A percentile compares a stretch with the other conserved stretches of the same genome.
phyloP scores from a whole-genome alignment of 23 tunicate genomes.

The Trididemnum clinides region DNA sequence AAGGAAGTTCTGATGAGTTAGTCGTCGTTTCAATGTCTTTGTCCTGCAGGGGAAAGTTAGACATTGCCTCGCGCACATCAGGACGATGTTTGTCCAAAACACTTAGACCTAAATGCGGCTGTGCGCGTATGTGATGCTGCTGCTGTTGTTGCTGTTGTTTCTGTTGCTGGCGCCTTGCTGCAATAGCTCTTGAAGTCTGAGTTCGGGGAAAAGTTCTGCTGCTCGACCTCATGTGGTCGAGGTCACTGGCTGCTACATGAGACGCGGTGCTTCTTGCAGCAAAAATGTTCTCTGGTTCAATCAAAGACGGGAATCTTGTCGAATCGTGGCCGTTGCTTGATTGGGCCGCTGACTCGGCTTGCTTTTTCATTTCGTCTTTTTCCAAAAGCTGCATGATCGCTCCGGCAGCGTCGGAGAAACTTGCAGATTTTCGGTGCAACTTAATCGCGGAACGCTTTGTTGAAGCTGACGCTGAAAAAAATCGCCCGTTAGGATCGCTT shows the following conservation, averaged over 20 bases:
- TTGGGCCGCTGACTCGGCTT: not conserved
- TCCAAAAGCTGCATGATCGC: constrained; percentile 43
- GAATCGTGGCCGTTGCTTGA: not conserved
- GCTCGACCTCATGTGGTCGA: constrained; percentile 49
- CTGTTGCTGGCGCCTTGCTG: not conserved
- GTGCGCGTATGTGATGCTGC: constrained; percentile 73
- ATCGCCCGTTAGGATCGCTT: constrained; percentile 12
- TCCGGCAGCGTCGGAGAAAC: constrained; percentile 63
- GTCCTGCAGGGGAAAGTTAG: not conserved
- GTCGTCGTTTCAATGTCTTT: constrained; percentile 4
- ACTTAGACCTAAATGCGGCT: constrained; percentile 68
- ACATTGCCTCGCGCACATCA: constrained; percentile 45
- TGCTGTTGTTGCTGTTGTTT: constrained; percentile 42
- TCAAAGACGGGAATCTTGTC: not conserved
- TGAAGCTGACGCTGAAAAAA: not conserved
- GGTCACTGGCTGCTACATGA: constrained; percentile 49
- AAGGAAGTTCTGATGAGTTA: constrained; percentile 45
- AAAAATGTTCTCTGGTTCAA: constrained; percentile 7
- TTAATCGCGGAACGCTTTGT: not conserved
- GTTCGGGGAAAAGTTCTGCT: constrained; percentile 77
- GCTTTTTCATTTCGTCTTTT: constrained; percentile 8
- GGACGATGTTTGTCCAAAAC: constrained; percentile 74
- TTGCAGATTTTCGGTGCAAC: constrained; percentile 57
- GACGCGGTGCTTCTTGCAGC: constrained; percentile 36
- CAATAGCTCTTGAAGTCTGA: constrained; percentile 26